Percentiles rank a stretch among this genome's conserved stretches.
Evolutionary conservation across 1,140 invertebrate species (phyloP).

Genomic region (Leptinotarsa undecemlineata): DNA sequence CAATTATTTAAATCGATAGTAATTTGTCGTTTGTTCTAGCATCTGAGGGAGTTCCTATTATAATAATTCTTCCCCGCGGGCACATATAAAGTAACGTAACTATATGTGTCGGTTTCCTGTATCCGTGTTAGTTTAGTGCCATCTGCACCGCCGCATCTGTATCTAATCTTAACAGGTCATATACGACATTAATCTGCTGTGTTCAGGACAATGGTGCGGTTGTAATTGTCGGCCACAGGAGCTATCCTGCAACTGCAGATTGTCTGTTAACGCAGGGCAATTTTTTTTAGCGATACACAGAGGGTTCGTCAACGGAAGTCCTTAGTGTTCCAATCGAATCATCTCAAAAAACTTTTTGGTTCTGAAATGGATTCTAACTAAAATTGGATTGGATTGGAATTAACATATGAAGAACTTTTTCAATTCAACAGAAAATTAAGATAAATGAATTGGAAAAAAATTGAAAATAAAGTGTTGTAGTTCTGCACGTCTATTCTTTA

Average conservation of each 20-base stretch:
- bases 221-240: neutral
- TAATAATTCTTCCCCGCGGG: neutral
- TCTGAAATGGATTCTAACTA: too few relatives aligned
- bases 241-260: neutral
- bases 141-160: neutral
- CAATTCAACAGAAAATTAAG: too few relatives aligned
- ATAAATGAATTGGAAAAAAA: too few relatives aligned
- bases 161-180: slow-evolving; percentile 8
- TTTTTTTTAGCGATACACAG: neutral
- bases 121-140: slow-evolving; percentile 2
- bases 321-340: too few relatives aligned
- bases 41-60: neutral
- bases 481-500: too few relatives aligned
- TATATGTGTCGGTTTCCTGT: slow-evolving; percentile 5
- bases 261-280: neutral
- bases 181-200: neutral
- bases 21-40: neutral
- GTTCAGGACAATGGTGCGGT: neutral
- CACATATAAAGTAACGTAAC: neutral
- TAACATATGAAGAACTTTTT: too few relatives aligned
- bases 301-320: too few relatives aligned
- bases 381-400: too few relatives aligned
- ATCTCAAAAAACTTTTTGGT: too few relatives aligned
- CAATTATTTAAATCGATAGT: neutral
- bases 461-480: too few relatives aligned